Evolutionary conservation across 2,113 vertebrate genomes (phyloP).

Genomic region (Trogon melanurus): DNA sequence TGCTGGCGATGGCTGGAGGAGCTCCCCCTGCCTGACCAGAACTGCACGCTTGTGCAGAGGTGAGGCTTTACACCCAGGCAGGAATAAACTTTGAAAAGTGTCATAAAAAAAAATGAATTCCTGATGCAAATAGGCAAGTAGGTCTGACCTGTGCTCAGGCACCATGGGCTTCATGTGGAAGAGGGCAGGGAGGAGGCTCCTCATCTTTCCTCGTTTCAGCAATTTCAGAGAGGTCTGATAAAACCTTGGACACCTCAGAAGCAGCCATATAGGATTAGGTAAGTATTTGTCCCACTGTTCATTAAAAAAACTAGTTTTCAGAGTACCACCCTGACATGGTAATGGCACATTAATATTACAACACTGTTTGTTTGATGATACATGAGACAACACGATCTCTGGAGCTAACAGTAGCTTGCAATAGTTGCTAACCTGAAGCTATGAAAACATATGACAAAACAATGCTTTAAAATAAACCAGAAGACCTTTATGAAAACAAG

Average conservation of each 20-base stretch:
- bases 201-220: background rate
- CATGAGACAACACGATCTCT: background rate
- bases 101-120: background rate
- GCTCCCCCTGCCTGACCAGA: background rate
- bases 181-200: background rate
- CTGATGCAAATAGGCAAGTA: background rate
- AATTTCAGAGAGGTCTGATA: background rate
- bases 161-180: background rate
- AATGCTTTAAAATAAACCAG: background rate
- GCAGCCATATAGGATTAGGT: background rate
- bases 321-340: background rate
- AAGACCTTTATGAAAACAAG: background rate
- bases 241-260: background rate
- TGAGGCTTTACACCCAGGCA: background rate
- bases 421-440: background rate
- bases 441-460: background rate
- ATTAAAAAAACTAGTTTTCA: background rate
- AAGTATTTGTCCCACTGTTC: background rate
- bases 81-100: background rate
- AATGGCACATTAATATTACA: background rate
- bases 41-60: rapidly evolving
- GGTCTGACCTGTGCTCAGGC: background rate
- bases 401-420: background rate
- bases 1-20: background rate
- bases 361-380: background rate